These are phyloP conservation scores for Cynopterus brachyotis DNA, from an alignment of 2,113 vertebrate genomes.

Conservation along the genomic window DNA sequence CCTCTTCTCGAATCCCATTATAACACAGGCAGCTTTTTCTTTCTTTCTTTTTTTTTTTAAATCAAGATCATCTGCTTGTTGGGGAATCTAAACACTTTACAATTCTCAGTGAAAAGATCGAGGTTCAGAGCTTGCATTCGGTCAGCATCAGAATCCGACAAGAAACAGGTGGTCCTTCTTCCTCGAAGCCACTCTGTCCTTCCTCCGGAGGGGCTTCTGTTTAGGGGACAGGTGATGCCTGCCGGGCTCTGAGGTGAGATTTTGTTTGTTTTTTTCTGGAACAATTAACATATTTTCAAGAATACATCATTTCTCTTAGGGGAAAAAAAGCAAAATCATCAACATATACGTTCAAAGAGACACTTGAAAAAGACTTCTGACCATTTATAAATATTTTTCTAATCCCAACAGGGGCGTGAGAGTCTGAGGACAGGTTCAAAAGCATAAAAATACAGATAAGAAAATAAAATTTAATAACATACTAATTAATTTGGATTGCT, in stretches of 20 bases:
- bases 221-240: not conserved
- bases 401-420: constrained; percentile 72
- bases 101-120: not conserved
- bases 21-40: not conserved
- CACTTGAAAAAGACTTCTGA: constrained; percentile 66
- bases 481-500: constrained; percentile 80
- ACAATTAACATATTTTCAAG: constrained; percentile 62
- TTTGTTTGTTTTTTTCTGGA: constrained; percentile 52
- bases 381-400: constrained; percentile 84
- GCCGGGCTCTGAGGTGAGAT: not conserved
- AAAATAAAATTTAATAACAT: constrained; percentile 86
- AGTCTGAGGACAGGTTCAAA: constrained; percentile 81
- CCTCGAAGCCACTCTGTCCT: not conserved
- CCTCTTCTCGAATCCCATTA: not conserved
- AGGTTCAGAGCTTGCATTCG: constrained; percentile 26
- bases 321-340: constrained; percentile 54
- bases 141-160: constrained; percentile 16
- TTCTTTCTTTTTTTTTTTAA: not conserved
- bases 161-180: constrained; percentile 42
- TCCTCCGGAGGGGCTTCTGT: not conserved
- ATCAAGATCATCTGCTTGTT: not conserved
- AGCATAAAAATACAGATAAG: constrained; percentile 86
- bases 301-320: constrained; percentile 65
- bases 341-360: constrained; percentile 76
- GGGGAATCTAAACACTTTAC: not conserved